phyloP scores from a whole-genome alignment of 2,888 invertebrate genomes.

The Epistrophe grossulariae region DNA sequence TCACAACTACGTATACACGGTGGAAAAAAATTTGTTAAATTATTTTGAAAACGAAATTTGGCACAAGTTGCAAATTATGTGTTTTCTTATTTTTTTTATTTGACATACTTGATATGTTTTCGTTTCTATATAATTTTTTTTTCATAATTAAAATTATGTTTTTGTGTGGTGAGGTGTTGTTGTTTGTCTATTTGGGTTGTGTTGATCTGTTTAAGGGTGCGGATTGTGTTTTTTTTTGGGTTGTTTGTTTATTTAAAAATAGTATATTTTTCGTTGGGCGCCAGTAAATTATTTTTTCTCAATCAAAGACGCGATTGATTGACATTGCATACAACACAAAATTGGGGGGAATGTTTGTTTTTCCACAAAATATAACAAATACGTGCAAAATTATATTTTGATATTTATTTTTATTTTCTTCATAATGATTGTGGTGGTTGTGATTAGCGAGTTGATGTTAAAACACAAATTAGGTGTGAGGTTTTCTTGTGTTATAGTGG shows the following conservation, averaged over 20 bases:
- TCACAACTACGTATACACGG: neutral
- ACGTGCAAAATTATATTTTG: neutral
- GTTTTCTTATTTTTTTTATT: slow-evolving; percentile 8
- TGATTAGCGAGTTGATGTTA: too few species aligned
- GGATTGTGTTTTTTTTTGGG: neutral
- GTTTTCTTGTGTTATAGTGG: too few species aligned
- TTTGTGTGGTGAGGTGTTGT: neutral
- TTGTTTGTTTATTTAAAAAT: neutral
- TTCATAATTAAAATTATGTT: slow-evolving; percentile 4
- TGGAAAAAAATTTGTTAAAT: slow-evolving; percentile 17
- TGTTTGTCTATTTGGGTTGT: neutral
- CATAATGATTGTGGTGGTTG: too few species aligned
- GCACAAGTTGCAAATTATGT: slow-evolving; percentile 7
- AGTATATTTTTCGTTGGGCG: neutral
- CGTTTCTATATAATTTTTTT: neutral
- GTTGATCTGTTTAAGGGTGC: neutral
- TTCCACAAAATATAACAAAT: neutral
- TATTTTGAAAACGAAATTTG: slow-evolving; percentile 17
- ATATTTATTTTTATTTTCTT: neutral
- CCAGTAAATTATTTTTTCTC: slow-evolving; percentile 17
- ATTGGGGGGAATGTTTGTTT: neutral
- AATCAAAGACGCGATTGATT: slow-evolving; percentile 7
- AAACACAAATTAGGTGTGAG: too few species aligned
- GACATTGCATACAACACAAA: slow-evolving; percentile 8
- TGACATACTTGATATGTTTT: neutral